Percentiles rank a stretch among this genome's conserved stretches.
These are phyloP conservation scores for Prionace glauca DNA, from an alignment of 2,797 vertebrate genomes.

Conservation along the genomic window DNA sequence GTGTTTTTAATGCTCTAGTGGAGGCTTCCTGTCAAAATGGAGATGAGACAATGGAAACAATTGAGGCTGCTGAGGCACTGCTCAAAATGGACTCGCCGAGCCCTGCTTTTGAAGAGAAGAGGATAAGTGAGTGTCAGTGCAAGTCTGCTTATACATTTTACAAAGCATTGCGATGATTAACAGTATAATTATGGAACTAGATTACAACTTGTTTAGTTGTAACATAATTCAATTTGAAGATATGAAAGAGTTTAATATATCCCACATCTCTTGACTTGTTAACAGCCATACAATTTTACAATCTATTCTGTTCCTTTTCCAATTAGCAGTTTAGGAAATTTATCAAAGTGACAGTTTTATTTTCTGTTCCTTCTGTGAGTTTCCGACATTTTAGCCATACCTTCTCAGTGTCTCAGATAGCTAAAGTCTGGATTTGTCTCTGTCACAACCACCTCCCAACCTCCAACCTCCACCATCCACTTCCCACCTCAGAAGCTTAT, in stretches of 20 bases:
- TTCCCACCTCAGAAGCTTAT: not conserved
- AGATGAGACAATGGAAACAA: slow-evolving; percentile 85
- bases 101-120: slow-evolving; percentile 73
- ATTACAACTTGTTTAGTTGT: not conserved
- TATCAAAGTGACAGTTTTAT: not conserved
- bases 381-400: not conserved
- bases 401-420: not conserved
- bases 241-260: not conserved
- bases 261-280: not conserved
- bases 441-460: not conserved
- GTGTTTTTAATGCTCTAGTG: slow-evolving; percentile 58
- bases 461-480: not conserved
- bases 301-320: not conserved
- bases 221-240: too few relatives aligned
- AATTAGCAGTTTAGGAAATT: not conserved
- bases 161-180: not conserved
- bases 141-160: not conserved
- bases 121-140: slow-evolving; percentile 64
- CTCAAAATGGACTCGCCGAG: slow-evolving; percentile 85
- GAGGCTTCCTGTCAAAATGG: slow-evolving; percentile 80
- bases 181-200: not conserved
- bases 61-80: slow-evolving; percentile 83
- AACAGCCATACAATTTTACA: not conserved
- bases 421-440: not conserved
- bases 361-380: not conserved